Base-by-base conservation (phyloP, 2,888 invertebrate species). In the Melanostoma scalare region DNA sequence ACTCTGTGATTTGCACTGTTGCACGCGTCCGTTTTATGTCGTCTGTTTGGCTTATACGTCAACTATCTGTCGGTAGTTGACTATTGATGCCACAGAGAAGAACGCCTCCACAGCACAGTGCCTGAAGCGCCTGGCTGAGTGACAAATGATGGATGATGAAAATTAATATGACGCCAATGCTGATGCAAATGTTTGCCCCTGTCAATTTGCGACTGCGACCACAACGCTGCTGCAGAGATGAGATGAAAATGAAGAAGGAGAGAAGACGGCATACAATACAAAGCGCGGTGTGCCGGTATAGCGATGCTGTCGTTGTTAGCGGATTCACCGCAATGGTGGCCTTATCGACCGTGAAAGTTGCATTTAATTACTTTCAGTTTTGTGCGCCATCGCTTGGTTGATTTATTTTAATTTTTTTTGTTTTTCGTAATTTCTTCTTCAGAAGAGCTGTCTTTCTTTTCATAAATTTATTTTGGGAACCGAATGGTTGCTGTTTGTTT, bases 281-380 rank as follows among this genome's bases (percentile, higher is more conserved):
- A 3, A 10, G 10, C 6, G 38, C 5, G 30, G n/a, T n/a, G 5
- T 6, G 40, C 20, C 20, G 20, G 20, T 20, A 20, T 20, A 20
- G 1, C 20, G 20, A 56, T 10, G 8, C 9, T 42, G 50, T 38
- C 63, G 48, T 50, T 63, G 48, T 30, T 36, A 48, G 58, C 50
- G 4, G 44, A 63, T 55, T 38, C 6, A 69, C 69, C 68, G 52
- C 72, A 46, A 46, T 55, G 53, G 58, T 61, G 56, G 63, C 78
- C 73, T 82, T 74, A 82, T 82, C 73, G 82, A 82, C 69, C 82
- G 82, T 82, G 82, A 82, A 82, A 82, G 82, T 82, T 78, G 82
- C 73, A 74, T 74, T 82, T 82, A 82, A 82, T 82, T 82, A 78
- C 82, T 77, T 77, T 77, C 73, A 42, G 31, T 79, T 79, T 75